Evolutionary conservation across 2,888 invertebrate species (phyloP).

Genomic region (Protodeltote pygarga): DNA sequence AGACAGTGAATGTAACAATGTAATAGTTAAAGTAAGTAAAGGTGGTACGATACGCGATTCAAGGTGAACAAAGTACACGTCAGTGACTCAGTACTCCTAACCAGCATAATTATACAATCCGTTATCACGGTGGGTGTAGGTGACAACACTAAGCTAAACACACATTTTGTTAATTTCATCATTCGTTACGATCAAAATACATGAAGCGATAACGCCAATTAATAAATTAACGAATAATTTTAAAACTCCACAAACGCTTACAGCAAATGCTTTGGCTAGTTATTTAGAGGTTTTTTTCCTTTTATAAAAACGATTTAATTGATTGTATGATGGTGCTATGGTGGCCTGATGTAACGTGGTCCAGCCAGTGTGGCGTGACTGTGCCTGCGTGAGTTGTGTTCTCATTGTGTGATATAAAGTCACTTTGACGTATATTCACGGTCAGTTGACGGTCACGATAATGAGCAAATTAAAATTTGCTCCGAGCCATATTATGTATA

Average conservation of each 20-base stretch:
- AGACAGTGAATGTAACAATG: conserved; percentile 32
- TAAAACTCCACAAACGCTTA: too few relatives aligned
- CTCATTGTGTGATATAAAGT: conserved; percentile 24
- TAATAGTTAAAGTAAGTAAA: conserved; percentile 18
- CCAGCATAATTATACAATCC: conserved; percentile 6
- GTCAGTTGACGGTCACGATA: conserved; percentile 45
- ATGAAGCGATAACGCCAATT: neutral
- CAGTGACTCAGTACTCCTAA: conserved; percentile 5
- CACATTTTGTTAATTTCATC: neutral
- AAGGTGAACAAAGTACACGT: conserved; percentile 35
- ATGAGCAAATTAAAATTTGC: conserved; percentile 1
- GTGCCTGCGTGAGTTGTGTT: too few relatives aligned
- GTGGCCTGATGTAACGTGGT: conserved; percentile 31
- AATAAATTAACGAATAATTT: too few relatives aligned
- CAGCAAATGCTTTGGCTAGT: too few relatives aligned
- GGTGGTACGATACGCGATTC: conserved; percentile 22
- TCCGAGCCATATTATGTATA: neutral
- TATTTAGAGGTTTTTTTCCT: conserved; percentile 18
- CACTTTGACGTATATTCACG: conserved; percentile 38
- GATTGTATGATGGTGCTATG: conserved; percentile 17
- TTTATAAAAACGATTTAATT: conserved; percentile 19
- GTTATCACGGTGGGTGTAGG: neutral
- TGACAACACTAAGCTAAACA: neutral
- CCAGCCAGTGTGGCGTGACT: conserved; percentile 36
- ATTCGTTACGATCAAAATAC: neutral